Conservation (phyloP, 1,140 invertebrate species). For the Drosophila simulans region DNA sequence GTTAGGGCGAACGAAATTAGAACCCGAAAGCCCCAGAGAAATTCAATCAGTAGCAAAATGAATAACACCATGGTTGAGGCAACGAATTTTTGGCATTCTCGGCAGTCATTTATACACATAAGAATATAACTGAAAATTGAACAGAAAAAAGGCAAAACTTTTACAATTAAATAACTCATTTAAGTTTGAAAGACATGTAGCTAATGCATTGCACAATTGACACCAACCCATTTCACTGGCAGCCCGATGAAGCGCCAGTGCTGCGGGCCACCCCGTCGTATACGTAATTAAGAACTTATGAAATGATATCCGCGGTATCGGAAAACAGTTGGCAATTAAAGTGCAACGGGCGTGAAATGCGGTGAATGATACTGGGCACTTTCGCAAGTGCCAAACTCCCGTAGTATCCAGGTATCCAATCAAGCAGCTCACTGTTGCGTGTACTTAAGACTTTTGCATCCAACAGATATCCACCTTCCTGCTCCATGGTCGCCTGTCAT, state of each 20-base stretch:
- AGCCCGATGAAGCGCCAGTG: neutral
- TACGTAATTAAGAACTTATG: slow-evolving; percentile 10
- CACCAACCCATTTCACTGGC: no score
- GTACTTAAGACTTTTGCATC: slow-evolving; percentile 17
- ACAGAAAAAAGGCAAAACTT: no score
- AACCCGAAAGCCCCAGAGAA: slow-evolving; percentile 13
- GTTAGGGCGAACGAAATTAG: slow-evolving; percentile 9
- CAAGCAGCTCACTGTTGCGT: slow-evolving; percentile 22
- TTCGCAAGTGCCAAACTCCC: neutral
- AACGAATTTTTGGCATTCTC: neutral
- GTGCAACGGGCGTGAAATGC: slow-evolving; percentile 8
- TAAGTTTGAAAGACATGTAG: no score
- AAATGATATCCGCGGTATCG: neutral
- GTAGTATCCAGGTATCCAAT: slow-evolving; percentile 6
- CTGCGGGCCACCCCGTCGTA: neutral
- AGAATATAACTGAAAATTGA: no score
- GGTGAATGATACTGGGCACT: neutral
- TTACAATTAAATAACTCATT: no score
- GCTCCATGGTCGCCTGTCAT: slow-evolving; percentile 12
- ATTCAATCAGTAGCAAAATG: slow-evolving; percentile 13
- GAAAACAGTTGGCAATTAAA: slow-evolving; percentile 7
- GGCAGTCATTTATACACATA: neutral
- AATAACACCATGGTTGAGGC: neutral
- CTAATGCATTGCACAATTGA: no score
- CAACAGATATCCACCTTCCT: neutral